Evolutionary conservation across 1,140 invertebrate genomes (phyloP).

Genomic region (Asbolus verrucosus): DNA sequence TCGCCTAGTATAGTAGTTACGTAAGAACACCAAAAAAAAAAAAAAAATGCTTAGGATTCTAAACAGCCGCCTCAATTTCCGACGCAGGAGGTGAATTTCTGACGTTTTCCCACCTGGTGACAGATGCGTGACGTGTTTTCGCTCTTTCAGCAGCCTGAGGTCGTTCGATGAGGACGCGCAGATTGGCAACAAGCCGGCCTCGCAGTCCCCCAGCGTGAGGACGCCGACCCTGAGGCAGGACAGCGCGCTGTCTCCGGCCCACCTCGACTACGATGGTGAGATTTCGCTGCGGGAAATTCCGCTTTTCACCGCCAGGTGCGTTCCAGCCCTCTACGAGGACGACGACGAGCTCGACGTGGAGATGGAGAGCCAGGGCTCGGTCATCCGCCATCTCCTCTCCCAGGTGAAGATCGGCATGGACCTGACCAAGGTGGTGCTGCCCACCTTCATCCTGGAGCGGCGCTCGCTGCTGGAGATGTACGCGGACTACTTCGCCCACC

Average conservation of each 20-base stretch:
- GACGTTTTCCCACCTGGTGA: slow-evolving; percentile 1
- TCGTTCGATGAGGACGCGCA: slow-evolving; percentile 55
- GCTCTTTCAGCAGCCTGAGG: slow-evolving; percentile 54
- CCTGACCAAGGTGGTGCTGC: slow-evolving; percentile 95
- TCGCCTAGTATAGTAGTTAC: slow-evolving; percentile 1
- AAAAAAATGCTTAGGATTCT: slow-evolving; percentile 59
- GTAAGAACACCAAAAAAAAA: slow-evolving; percentile 1
- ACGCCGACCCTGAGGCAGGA: slow-evolving; percentile 49
- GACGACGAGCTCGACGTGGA: slow-evolving; percentile 87
- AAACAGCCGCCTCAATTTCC: slow-evolving; percentile 57
- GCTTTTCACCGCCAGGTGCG: neutral
- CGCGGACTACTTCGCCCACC: slow-evolving; percentile 98
- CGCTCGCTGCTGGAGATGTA: slow-evolving; percentile 97
- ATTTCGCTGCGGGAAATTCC: neutral
- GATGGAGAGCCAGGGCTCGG: slow-evolving; percentile 94
- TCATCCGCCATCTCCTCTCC: slow-evolving; percentile 93
- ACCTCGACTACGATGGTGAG: slow-evolving; percentile 63
- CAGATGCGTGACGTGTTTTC: slow-evolving; percentile 8
- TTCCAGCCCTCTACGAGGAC: slow-evolving; percentile 86
- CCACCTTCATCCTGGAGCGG: slow-evolving; percentile 96
- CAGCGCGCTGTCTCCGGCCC: slow-evolving; percentile 42
- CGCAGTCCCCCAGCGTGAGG: slow-evolving; percentile 31
- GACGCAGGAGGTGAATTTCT: slow-evolving; percentile 55
- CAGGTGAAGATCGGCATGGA: slow-evolving; percentile 99
- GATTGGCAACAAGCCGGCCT: slow-evolving; percentile 19